These are phyloP conservation scores for Hydroisotoma schaefferi DNA, from an alignment of 2,888 invertebrate genomes.

Conservation along the genomic window DNA sequence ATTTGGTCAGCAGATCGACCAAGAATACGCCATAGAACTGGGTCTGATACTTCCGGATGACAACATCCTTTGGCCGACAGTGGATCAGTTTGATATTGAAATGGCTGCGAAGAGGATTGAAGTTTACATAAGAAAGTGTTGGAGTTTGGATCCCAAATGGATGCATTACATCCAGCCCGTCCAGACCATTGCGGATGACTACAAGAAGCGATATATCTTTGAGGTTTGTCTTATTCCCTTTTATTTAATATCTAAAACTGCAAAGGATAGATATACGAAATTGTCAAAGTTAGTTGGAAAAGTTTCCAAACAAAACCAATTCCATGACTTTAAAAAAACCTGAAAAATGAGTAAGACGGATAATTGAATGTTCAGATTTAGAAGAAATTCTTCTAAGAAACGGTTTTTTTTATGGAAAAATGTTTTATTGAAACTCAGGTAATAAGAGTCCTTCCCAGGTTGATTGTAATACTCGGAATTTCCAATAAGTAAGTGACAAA, in stretches of 20 bases:
- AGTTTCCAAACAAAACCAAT: too few relatives aligned
- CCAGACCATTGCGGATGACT: slow-evolving; percentile 31
- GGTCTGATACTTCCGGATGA: slow-evolving; percentile 16
- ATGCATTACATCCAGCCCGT: slow-evolving; percentile 30
- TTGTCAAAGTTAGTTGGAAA: too few relatives aligned
- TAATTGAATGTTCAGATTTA: too few relatives aligned
- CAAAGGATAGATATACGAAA: too few relatives aligned
- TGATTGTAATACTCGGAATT: too few relatives aligned
- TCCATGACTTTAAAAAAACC: too few relatives aligned
- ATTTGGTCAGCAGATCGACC: slow-evolving; percentile 18
- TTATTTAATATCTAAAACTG: not conserved
- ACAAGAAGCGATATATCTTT: slow-evolving; percentile 35
- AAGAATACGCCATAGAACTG: slow-evolving; percentile 19
- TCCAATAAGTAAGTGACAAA: too few relatives aligned
- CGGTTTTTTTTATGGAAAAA: too few relatives aligned
- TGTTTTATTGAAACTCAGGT: too few relatives aligned
- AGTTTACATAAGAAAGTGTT: slow-evolving; percentile 40
- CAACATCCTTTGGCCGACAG: slow-evolving; percentile 44
- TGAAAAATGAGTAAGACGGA: too few relatives aligned
- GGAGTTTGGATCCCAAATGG: slow-evolving; percentile 41
- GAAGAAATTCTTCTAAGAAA: too few relatives aligned
- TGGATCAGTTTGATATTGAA: slow-evolving; percentile 32
- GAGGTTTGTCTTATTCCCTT: slow-evolving; percentile 18
- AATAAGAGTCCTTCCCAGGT: too few relatives aligned
- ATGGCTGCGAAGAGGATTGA: slow-evolving; percentile 33